Evolutionary conservation across 2,797 vertebrate genomes (phyloP), one percentile per base, ranked within the genome.

Genomic region (Lepidocolaptes lacrymiger): DNA sequence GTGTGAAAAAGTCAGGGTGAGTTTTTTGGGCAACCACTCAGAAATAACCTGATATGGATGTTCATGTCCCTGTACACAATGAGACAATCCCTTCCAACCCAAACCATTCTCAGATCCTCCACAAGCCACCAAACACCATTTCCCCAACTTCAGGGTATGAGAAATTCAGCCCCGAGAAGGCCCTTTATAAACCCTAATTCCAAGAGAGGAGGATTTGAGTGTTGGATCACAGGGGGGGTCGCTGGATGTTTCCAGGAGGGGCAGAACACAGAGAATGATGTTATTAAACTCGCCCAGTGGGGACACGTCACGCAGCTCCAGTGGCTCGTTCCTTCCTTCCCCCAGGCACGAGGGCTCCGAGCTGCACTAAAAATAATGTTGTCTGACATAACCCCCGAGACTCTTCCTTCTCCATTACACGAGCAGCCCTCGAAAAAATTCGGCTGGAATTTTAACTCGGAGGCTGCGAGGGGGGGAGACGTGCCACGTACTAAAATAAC

Each of bases 371-470:
- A 94, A 93, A 96, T 95, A 95, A 88, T 89, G 89, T 41, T 91
- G 96, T 94, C 92, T 95, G 94, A 93, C 93, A 96, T 92, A 93
- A 96, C 95, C 92, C 94, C 19, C 6, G 92, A 95, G 89, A 93
- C 62, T 94, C 62, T 62, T 85, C 44, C 4, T 73, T 93, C 94
- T 91, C 92, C 82, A 72, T 88, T 83, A 81, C 89, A 96, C 0
- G 6, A 85, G 44, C 84, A 89, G 88, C 76, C 77, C 90, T 80
- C 82, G 13, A 73, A 91, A 95, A 94, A 88, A 90, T 84, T 76
- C 77, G 34, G 56, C 83, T 86, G 71, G 77, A 92, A 95, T 94
- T 86, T 81, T 54, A 92, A 84, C 69, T 62, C 16, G 0, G 69
- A 81, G 89, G 78, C 61, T 75, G 68, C 22, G 22, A 11, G 2